phyloP scores from a whole-genome alignment of 2,888 invertebrate species.

The Brachyopa scutellaris region DNA sequence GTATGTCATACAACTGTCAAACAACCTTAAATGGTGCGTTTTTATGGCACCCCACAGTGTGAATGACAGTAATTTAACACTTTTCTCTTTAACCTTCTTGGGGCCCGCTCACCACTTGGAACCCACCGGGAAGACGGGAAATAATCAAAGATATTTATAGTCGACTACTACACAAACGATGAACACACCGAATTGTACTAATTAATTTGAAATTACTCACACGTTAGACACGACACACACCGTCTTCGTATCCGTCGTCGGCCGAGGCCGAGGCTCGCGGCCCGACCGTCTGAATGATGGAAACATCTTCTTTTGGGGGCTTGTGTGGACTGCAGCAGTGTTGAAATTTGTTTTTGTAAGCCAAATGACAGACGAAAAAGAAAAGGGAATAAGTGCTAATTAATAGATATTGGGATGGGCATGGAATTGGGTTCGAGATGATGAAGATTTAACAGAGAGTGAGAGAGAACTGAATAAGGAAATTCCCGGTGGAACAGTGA shows the following conservation, averaged over 20 bases:
- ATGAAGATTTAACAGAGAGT: slow-evolving; percentile 48
- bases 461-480: slow-evolving; percentile 11
- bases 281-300: too few relatives aligned
- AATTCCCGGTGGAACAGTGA: slow-evolving; percentile 56
- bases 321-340: not conserved
- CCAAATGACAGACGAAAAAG: slow-evolving; percentile 32
- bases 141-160: slow-evolving; percentile 53
- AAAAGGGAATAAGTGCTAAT: slow-evolving; percentile 61
- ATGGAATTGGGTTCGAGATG: slow-evolving; percentile 7
- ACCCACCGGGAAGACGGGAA: slow-evolving; percentile 7
- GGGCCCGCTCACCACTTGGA: too few relatives aligned
- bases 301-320: too few relatives aligned
- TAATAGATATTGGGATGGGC: slow-evolving; percentile 61
- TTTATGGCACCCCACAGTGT: slow-evolving; percentile 65
- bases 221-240: slow-evolving; percentile 71
- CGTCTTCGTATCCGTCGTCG: slow-evolving; percentile 41
- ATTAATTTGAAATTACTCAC: slow-evolving; percentile 72
- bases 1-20: slow-evolving; percentile 71
- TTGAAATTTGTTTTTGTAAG: slow-evolving; percentile 7
- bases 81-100: slow-evolving; percentile 8
- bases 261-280: too few relatives aligned
- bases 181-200: slow-evolving; percentile 68
- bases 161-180: slow-evolving; percentile 20
- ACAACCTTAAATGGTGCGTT: slow-evolving; percentile 61
- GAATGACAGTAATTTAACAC: slow-evolving; percentile 70